Base-by-base conservation (phyloP, 2,888 invertebrate species). In the Polia nebulosa region DNA sequence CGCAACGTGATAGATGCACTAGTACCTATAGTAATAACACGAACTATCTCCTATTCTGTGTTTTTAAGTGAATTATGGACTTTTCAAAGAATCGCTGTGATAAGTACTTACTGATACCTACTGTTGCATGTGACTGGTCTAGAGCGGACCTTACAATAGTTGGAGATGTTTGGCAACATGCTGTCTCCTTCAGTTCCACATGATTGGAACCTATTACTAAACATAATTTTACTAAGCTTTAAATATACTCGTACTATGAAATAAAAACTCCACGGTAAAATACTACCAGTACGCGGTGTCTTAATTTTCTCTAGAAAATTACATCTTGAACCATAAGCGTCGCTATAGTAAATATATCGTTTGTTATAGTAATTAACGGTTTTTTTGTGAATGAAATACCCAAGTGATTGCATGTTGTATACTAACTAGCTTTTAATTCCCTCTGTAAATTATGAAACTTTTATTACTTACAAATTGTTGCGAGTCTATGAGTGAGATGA, bases 351-450 rank as follows among this genome's bases (percentile, higher is more conserved):
- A 53, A 41, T 25, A 15, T n/a, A 61, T 1, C 34, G 52, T 58
- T 41, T 53, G 29, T 41, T 76, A 25, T 20, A 70, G 39, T 61
- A 61, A 51, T 58, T 57, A 49, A 20, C 25, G 41, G 13, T n/a
- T 7, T 53, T 78, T 56, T 60, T 72, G 56, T 52, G 64, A 78
- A 65, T 64, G 60, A 25, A 64, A 58, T 39, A 64, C 17, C 3
- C 34, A 60, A 72, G 34, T 49, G 59, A 73, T 76, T 72, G 45
- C 70, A 62, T 59, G n/a, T n/a, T n/a, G n/a, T n/a, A 73, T 34
- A 56, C 70, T 76, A 76, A 85, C 67, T 74, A 71, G 72, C 74
- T 82, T 83, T 82, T 81, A 72, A 68, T 80, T 76, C 68, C 59
- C 63, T 51, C 36, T 47, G 49, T 55, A 74, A 62, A 47, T 79